Evolutionary conservation across 64 coral and sea anemone genomes (phyloP).

Genomic region (Porites lutea): DNA sequence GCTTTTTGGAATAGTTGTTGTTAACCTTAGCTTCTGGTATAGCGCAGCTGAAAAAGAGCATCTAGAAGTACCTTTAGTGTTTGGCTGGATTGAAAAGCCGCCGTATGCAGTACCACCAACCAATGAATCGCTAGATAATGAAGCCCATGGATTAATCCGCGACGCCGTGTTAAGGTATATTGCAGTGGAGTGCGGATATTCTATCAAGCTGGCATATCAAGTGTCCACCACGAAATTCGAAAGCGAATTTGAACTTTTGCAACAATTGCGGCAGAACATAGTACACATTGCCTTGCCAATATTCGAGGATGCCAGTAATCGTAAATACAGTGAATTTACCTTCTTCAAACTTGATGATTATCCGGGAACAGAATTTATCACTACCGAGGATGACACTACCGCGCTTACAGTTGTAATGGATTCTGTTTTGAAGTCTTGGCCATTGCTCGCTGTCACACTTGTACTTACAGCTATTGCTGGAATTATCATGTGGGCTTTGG

Average conservation of each 20-base stretch:
- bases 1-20: too few relatives aligned
- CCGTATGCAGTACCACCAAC: not conserved
- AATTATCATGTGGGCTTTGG: constrained; percentile 34
- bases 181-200: too few relatives aligned
- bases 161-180: not conserved
- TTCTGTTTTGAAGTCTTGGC: constrained; percentile 16
- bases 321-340: not conserved
- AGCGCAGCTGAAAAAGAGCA: too few relatives aligned
- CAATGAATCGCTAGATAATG: not conserved
- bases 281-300: not conserved
- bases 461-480: constrained; percentile 39
- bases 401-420: not conserved
- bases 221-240: not conserved
- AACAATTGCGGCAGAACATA: not conserved
- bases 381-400: not conserved
- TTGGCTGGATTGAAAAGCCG: not conserved
- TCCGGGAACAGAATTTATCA: not conserved
- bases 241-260: not conserved
- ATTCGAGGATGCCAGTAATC: not conserved
- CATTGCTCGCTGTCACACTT: constrained; percentile 34
- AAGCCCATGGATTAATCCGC: not conserved
- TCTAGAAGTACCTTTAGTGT: not conserved
- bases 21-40: too few relatives aligned
- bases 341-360: constrained; percentile 9
- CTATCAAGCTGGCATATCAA: too few relatives aligned